These are phyloP conservation scores for Callyntrura guangdongensis DNA, from an alignment of 2,888 invertebrate genomes.

Conservation along the genomic window DNA sequence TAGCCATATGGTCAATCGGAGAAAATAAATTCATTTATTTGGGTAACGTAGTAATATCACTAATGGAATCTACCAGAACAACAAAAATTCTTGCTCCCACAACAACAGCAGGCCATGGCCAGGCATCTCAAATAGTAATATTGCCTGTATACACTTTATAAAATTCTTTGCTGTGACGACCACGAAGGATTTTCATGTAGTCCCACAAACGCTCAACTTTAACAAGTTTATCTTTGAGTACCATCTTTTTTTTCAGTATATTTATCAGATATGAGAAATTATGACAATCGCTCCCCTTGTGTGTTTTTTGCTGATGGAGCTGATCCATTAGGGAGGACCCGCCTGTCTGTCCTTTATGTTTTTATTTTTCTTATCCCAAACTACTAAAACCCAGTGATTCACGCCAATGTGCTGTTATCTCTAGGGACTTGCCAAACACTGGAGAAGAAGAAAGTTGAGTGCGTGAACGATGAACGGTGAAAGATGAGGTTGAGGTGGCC, in stretches of 20 bases:
- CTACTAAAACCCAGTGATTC: not conserved
- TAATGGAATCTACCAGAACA: not conserved
- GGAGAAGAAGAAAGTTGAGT: not conserved
- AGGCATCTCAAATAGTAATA: not conserved
- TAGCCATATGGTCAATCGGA: slow-evolving; percentile 30
- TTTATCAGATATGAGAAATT: not conserved
- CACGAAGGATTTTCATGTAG: no score
- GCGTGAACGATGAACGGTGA: not conserved
- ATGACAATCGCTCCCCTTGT: not conserved
- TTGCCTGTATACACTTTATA: no score
- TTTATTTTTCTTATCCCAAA: not conserved
- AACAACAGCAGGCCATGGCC: not conserved
- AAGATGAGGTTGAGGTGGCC: not conserved
- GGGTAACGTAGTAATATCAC: not conserved
- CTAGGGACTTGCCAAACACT: not conserved
- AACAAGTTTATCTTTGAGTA: not conserved
- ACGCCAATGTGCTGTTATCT: not conserved
- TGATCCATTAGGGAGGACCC: not conserved
- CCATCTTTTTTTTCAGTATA: not conserved
- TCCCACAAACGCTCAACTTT: no score
- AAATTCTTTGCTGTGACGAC: not conserved
- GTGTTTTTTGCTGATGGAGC: not conserved
- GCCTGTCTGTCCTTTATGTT: not conserved
- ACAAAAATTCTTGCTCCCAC: not conserved
- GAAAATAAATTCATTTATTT: not conserved